Evolutionary conservation across 1,140 invertebrate species (phyloP), one percentile per base, ranked within the genome.

Genomic region (Drosophila ohnishii): DNA sequence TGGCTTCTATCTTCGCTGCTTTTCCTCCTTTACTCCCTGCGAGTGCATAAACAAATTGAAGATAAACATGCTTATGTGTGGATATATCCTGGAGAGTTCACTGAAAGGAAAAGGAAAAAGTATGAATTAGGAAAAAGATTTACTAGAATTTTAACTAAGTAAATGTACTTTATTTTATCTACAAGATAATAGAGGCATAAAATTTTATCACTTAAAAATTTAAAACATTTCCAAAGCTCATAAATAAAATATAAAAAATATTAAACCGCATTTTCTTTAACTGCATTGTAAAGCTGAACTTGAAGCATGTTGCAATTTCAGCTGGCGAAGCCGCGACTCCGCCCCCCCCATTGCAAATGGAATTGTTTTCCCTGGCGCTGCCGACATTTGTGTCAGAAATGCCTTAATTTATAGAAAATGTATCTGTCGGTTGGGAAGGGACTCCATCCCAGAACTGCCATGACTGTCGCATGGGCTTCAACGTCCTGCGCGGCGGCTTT

Each of bases 381-480:
- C 44, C 75, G 61, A 57, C 74, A 77, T 70, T 77, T 77, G 75
- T 77, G 75, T 77, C 75, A 77, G 74, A 77, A 77, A 71, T 51
- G 79, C 79, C 76, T 73, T 73, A 87, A 86, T 79, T 86, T 83
- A 86, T 86, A 82, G 79, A 75, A 80, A 87, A 87, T 88, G 72
- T 83, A 79, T 83, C 75, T 71, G 65, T 51, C 60, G 57, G 55
- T 65, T 67, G 48, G 42, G 47, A 65, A 53, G 50, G 37, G 65
- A 76, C 74, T 78, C 62, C 62, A 56, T 69, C 50, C 34, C 40
- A 14, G 39, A 39, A 30, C 47, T 51, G 50, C 62, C 64, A 61
- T 39, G 74, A 34, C 55, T 77, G 74, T 77, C 75, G 76, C 74
- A 77, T 63, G 74, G 73, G 72, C 44, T 67, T 75, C 73, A 75